Evolutionary conservation across 2,113 vertebrate genomes (phyloP).

Genomic region (Cyrtonyx montezumae): DNA sequence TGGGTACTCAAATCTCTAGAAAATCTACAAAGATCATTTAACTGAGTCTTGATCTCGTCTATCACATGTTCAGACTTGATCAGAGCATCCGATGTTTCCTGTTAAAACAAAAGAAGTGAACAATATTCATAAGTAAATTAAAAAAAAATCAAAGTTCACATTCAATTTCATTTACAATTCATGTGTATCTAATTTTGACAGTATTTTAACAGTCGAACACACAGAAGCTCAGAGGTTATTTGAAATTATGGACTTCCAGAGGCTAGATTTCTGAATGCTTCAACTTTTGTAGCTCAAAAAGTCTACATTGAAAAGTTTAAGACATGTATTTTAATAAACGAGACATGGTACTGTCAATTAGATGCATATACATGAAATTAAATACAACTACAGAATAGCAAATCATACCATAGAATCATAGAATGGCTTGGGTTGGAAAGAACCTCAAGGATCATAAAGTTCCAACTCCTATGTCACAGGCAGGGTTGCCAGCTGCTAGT

Average conservation of each 20-base stretch:
- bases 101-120: slow-evolving; percentile 17
- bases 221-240: background rate
- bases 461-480: too few species aligned
- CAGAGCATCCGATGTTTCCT: slow-evolving; percentile 88
- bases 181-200: background rate
- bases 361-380: background rate
- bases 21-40: slow-evolving; percentile 94
- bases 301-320: background rate
- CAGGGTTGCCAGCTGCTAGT: too few species aligned
- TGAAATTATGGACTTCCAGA: background rate
- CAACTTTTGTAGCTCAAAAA: background rate
- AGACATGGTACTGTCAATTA: background rate
- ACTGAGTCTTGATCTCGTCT: slow-evolving; percentile 90
- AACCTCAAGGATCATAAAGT: too few species aligned
- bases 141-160: background rate
- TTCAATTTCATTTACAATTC: background rate
- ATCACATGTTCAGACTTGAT: slow-evolving; percentile 88
- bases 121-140: background rate
- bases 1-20: slow-evolving; percentile 89
- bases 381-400: background rate
- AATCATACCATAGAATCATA: background rate
- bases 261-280: background rate
- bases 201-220: background rate
- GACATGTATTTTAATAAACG: background rate
- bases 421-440: too few species aligned